Base-by-base conservation (phyloP, 2,113 vertebrate species). In the Megaptera novaeangliae region DNA sequence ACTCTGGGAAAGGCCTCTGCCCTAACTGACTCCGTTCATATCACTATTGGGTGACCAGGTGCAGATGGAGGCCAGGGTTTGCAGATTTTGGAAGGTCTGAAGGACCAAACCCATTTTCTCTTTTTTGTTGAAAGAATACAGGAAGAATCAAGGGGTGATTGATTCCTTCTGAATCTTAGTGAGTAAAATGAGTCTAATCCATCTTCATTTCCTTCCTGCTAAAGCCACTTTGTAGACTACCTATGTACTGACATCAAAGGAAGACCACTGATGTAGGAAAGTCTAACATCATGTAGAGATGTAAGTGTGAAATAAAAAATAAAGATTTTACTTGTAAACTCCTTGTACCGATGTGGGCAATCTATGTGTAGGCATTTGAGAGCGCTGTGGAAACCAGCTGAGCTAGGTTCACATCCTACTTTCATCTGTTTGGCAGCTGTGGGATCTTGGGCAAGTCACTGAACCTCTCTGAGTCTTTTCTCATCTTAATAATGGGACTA, bases 1-100 rank as follows among this genome's bases (percentile, higher is more conserved):
- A 57, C 27, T 39, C 29, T 15, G 8, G 7, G 9, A 61, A n/a
- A 31, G 36, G 2, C 3, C 4, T 68, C 63, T 4, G 0, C 5
- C 46, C 75, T 23, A 17, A 23, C 13, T 29, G 2, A 44, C 29
- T 15, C 36, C 13, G 34, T 57, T n/a, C n/a, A 2, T 6, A 7
- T 5, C 21, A 11, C 66, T 69, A 7, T 23, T 61, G 55, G 64
- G 25, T 18, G 36, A 41, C 55, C 41, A 81, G 63, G 63, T 66
- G 14, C 12, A 34, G 39, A 31, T 7, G 17, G 69, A 49, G 31
- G 7, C 12, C 64, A 75, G 4, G 49, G 29, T 29, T 49, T 49
- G 6, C 11, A 66, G 57, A 41, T 29, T 27, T 80, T 34, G 88
- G 59, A 80, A 69, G 21, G 36, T 71, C 64, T 17, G 7, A 64